A percentile compares a stretch with the other conserved stretches of the same genome.
Evolutionary conservation across 1,140 invertebrate species (phyloP).

Genomic region (Probaryconus sp.): DNA sequence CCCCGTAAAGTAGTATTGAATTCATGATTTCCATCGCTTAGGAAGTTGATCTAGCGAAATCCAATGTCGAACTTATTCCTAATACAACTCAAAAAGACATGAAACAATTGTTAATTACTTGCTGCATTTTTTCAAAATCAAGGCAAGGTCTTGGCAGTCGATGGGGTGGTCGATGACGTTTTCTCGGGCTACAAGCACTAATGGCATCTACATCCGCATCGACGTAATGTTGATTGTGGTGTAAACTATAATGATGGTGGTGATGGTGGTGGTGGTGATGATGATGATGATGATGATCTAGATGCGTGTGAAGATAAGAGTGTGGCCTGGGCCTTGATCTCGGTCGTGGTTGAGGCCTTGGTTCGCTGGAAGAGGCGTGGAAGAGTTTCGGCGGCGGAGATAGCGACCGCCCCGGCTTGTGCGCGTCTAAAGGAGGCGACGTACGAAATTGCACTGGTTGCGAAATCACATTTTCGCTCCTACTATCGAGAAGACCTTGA

Average conservation of each 20-base stretch:
- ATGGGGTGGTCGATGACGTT: conserved; percentile 81
- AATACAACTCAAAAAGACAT: no score
- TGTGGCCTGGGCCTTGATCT: conserved; percentile 68
- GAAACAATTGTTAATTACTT: no score
- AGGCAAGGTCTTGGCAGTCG: conserved; percentile 89
- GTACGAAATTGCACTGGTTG: conserved; percentile 92
- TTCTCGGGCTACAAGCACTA: conserved; percentile 81
- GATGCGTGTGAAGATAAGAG: conserved; percentile 63
- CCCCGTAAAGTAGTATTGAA: background rate
- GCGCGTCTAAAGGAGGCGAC: conserved; percentile 91
- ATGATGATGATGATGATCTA: conserved; percentile 62
- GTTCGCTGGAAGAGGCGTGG: conserved; percentile 79
- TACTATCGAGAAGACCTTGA: conserved; percentile 80
- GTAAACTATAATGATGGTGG: no score
- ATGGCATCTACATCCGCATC: conserved; percentile 68
- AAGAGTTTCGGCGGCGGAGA: conserved; percentile 87
- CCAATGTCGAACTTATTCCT: no score
- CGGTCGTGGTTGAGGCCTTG: conserved; percentile 61
- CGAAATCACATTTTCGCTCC: conserved; percentile 77
- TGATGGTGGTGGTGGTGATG: conserved; percentile 62
- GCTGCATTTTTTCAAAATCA: conserved; percentile 98
- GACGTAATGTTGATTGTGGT: conserved; percentile 56
- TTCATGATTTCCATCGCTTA: conserved; percentile 6
- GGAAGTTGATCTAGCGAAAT: no score
- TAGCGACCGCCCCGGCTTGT: conserved; percentile 85